Base-by-base conservation (phyloP, 92 coral and sea anemone species). In the Umimayanthus kanabou region DNA sequence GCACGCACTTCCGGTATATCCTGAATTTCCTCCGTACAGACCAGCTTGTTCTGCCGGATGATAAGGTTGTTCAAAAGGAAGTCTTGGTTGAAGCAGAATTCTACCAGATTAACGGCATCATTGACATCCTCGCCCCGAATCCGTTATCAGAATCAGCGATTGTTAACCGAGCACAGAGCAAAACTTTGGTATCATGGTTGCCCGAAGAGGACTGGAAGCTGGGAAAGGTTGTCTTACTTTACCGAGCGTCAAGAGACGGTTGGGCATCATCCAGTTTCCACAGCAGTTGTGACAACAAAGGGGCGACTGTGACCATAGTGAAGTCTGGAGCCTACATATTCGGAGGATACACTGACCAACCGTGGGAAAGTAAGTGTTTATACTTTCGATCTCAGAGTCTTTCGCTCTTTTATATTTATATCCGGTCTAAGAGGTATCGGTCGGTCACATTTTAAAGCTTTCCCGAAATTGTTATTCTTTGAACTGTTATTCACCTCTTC, bases 1-100 rank as follows among this genome's bases (percentile, higher is more conserved):
- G 93, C 14, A 91, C 90, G 2, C 91, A 88, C 80, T 91, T 91
- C 85, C 82, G 93, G 86, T 88, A 83, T 81, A 91, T 91, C 57
- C 81, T 91, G 30, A 91, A 91, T 61, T 88, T 88, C 79, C 84
- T 88, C 4, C 88, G 93, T 47, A 88, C 93, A 4, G 89, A 91
- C 26, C 87, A 83, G 84, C 93, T 91, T 39, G 73, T 91, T 58
- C 78, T 73, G 39, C 93, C 93, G 4, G 93, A 91, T 23, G 88
- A 85, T 70, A 70, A 58, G 25, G 40, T 85, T 5, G 73, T 88
- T 39, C 86, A 86, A 18, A 83, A 22, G n/a, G 93, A 91, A 55
- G 45, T 91, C 49, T 81, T 82, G 16, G 50, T 85, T 23, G 93
- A 91, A 81, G 93, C 93, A 37, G 93, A 91, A 50, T 91, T 88